Percentiles rank a stretch among this genome's conserved stretches.
Conservation (phyloP, 2,888 invertebrate species). For the Baronia brevicornis region DNA sequence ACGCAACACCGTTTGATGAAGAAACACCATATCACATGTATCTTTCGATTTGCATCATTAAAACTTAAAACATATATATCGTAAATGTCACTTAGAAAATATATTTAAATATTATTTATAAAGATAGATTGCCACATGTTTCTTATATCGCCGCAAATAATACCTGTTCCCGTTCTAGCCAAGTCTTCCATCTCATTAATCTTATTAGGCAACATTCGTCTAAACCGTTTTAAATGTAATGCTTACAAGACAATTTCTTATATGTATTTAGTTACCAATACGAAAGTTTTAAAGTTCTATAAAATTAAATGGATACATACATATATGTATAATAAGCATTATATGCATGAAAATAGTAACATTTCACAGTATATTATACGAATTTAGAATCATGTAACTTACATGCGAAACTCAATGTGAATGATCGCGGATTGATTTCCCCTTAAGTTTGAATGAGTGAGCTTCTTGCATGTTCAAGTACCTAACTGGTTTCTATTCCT, state of each 20-base stretch:
- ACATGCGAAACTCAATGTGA: neutral
- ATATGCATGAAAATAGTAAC: too few relatives aligned
- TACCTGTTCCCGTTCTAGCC: too few relatives aligned
- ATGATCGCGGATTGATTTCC: too few relatives aligned
- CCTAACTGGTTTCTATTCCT: constrained; percentile 1
- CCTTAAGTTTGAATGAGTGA: too few relatives aligned
- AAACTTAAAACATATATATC: constrained; percentile 3
- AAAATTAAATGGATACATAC: neutral
- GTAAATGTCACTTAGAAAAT: neutral
- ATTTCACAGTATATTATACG: too few relatives aligned
- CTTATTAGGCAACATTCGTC: too few relatives aligned
- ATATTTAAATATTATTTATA: neutral
- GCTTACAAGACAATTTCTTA: too few relatives aligned
- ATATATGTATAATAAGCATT: neutral
- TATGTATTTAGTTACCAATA: too few relatives aligned
- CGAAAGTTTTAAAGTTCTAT: neutral
- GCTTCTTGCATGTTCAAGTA: neutral
- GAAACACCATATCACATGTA: constrained; percentile 36
- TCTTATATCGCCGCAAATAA: too few relatives aligned
- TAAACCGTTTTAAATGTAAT: too few relatives aligned
- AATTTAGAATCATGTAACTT: too few relatives aligned
- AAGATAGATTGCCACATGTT: neutral
- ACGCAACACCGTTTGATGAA: constrained; percentile 54
- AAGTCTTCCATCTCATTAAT: too few relatives aligned
- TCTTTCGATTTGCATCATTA: constrained; percentile 20